These are phyloP conservation scores for Orthonyx spaldingii DNA, from an alignment of 2,113 vertebrate genomes.

Conservation along the genomic window DNA sequence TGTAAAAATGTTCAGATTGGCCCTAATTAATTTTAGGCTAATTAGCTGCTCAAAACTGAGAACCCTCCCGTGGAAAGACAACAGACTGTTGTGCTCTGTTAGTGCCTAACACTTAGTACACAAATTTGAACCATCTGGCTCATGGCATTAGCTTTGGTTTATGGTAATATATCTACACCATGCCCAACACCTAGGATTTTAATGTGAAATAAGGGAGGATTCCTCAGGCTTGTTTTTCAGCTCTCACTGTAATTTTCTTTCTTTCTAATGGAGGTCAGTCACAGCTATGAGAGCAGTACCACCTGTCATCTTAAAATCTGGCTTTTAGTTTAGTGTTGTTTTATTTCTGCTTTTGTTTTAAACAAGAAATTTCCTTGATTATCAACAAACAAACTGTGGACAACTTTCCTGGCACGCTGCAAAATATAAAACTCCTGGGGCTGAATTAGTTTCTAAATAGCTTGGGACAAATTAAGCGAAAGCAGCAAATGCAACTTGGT, in stretches of 20 bases:
- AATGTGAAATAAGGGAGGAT: not conserved
- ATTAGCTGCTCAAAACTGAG: conserved; percentile 25
- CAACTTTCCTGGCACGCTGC: not conserved
- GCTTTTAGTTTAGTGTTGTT: not conserved
- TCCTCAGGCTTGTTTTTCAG: not conserved
- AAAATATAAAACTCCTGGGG: not conserved
- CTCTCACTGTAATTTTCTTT: not conserved
- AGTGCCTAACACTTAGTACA: not conserved
- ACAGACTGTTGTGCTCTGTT: conserved; percentile 7
- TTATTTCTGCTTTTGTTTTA: not conserved
- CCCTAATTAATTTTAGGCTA: conserved; percentile 22
- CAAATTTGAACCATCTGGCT: conserved; percentile 45
- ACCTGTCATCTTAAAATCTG: not conserved
- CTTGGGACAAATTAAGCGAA: not conserved
- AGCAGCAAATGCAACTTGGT: not conserved
- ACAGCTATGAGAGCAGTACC: not conserved
- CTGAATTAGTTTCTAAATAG: not conserved
- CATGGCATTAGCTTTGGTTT: conserved; percentile 10
- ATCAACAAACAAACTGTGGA: not conserved
- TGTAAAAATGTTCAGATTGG: conserved; percentile 3
- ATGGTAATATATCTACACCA: not conserved
- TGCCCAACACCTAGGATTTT: not conserved
- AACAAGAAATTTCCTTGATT: not conserved
- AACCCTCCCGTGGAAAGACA: not conserved
- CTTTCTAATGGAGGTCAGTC: not conserved